A percentile compares a stretch with the other conserved stretches of the same genome.
These are phyloP conservation scores for Virgularia gustaviana DNA, from an alignment of 92 coral and sea anemone genomes.

Conservation along the genomic window DNA sequence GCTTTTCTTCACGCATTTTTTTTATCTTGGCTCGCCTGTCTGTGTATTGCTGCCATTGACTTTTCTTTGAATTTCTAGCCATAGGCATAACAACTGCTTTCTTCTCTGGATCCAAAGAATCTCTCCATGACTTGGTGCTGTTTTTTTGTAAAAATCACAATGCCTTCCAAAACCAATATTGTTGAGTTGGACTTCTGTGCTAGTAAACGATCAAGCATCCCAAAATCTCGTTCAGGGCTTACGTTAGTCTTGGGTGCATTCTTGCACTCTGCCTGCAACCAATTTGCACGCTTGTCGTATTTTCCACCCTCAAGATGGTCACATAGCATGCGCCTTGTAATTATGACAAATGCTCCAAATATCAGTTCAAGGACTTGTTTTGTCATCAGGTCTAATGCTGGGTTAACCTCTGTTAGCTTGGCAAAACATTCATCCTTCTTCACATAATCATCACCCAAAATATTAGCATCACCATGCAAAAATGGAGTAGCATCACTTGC, in stretches of 20 bases:
- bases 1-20: conserved; percentile 30
- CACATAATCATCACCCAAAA: conserved; percentile 24
- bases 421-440: conserved; percentile 21
- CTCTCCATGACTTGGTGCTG: conserved; percentile 32
- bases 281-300: conserved; percentile 28
- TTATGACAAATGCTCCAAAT: conserved; percentile 34
- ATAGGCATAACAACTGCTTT: conserved; percentile 5
- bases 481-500: conserved; percentile 34
- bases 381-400: conserved; percentile 31
- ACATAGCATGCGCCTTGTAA: conserved; percentile 33
- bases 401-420: conserved; percentile 23
- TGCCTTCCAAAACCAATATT: conserved; percentile 28
- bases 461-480: conserved; percentile 22
- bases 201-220: conserved; percentile 28
- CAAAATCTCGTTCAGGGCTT: conserved; percentile 33
- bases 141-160: conserved; percentile 27
- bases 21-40: conserved; percentile 25
- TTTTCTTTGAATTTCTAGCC: conserved; percentile 14
- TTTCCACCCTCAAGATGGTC: conserved; percentile 44
- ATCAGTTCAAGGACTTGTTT: conserved; percentile 36
- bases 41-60: conserved; percentile 24
- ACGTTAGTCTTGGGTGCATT: conserved; percentile 36
- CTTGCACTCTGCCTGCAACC: neutral
- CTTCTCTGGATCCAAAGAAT: conserved; percentile 19
- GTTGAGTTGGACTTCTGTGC: conserved; percentile 36